Evolutionary conservation across 2,113 vertebrate genomes (phyloP), one percentile per base, ranked within the genome.

Genomic region (Calidris pygmaea): DNA sequence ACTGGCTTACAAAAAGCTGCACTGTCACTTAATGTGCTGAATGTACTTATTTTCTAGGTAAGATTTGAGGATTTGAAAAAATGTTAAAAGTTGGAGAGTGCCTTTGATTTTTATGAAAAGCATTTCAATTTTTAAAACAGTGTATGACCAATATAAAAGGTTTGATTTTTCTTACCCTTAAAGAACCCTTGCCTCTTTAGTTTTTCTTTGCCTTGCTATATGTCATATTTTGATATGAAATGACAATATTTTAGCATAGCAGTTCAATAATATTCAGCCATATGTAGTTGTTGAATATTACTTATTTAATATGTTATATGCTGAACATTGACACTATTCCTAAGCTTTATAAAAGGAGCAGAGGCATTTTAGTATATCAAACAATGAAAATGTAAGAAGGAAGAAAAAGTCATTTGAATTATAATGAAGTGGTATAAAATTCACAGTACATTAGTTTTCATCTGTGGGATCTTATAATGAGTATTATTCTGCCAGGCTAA

Each of bases 391-490:
- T 94, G 89, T 87, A 91, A 95, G 92, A 96, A 92, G 79, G 74
- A 88, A 96, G 71, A 93, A 93, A 96, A 96, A 97, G 96, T 94
- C 1, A 97, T 97, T 97, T 97, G 92, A 97, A 97, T 97, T 95
- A 97, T 97, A 97, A 97, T 97, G 97, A 97, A 96, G 95, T 94
- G 92, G 91, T 95, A 96, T 94, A 97, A 97, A 97, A 97, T 97
- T 97, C 97, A 97, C 97, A 97, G 97, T 95, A 97, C 97, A 97
- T 97, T 97, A 97, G 89, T 95, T 97, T 97, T 97, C 96, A 97
- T 96, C 96, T 96, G 97, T 92, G 94, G 95, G 96, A 97, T 97
- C 95, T 92, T 95, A 97, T 97, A 97, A 97, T 97, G 97, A 97
- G 89, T 88, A 97, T 97, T 96, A 96, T 95, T 96, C 94, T 96